phyloP scores from a whole-genome alignment of 2,113 vertebrate genomes.

The Bubalus kerabau region DNA sequence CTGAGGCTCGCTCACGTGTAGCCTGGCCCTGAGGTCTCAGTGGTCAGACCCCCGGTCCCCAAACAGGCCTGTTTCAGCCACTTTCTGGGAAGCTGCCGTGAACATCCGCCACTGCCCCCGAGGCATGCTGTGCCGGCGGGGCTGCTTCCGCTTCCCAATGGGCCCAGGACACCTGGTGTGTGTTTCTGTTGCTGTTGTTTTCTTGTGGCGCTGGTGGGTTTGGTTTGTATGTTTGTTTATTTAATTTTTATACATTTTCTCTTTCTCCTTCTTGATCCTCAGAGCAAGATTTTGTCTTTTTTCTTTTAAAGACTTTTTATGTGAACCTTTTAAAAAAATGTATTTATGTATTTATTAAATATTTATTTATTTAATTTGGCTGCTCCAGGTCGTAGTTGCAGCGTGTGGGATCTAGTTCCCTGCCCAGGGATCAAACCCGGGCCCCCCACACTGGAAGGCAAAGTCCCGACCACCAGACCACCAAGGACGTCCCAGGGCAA shows the following conservation, averaged over 20 bases:
- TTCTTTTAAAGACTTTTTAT: not conserved
- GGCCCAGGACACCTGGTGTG: accelerated
- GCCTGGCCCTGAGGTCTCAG: too few species aligned
- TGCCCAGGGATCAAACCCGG: not conserved
- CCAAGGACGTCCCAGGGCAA: not conserved
- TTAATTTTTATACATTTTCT: not conserved
- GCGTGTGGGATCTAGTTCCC: not conserved
- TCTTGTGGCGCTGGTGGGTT: too few species aligned
- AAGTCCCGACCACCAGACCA: not conserved
- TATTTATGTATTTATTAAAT: not conserved
- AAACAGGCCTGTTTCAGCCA: not conserved
- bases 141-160: accelerated
- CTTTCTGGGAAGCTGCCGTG: not conserved
- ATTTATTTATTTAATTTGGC: not conserved
- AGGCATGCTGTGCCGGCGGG: accelerated
- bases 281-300: not conserved
- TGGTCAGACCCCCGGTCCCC: accelerated
- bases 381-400: not conserved
- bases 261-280: not conserved
- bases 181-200: not conserved
- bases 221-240: not conserved
- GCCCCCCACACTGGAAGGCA: not conserved
- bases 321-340: not conserved
- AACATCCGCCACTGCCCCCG: accelerated
- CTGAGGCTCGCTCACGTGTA: not conserved